Evolutionary conservation across 2,113 vertebrate species (phyloP), one percentile per base, ranked within the genome.

Genomic region (Thalassoma bifasciatum): DNA sequence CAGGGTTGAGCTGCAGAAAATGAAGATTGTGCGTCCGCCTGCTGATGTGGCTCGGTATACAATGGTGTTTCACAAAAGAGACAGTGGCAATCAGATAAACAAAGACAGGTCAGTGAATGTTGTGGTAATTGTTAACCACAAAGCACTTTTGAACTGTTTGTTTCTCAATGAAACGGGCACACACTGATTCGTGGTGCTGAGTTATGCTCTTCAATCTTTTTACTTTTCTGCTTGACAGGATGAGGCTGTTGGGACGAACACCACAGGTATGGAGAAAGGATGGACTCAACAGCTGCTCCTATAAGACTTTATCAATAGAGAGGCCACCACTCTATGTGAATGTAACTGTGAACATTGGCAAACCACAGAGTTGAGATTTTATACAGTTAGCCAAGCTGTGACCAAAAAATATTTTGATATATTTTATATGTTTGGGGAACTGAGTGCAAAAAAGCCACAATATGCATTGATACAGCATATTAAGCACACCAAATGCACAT

Each of bases 21-120:
- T 99, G 98, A 94, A 85, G 77, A 95, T 99, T 37, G 57, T 94
- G 13, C 93, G 97, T 2, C 98, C 98, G 0, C 70, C 94, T 0
- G 87, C 94, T 4, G 86, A 93, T 0, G 58, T 99, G 7, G 98
- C 93, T 49, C 96, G 95, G 73, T 99, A 99, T 37, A 99, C 97
- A 0, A 99, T 99, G 98, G 95, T 98, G 81, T 98, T 98, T 76
- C 98, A 99, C 74, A 95, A 95, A 11, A 91, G 97, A 56, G 98
- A 99, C 91, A 88, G 53, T 0, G 98, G 98, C 47, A 99, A 99
- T 1, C 94, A 97, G 81, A 92, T 95, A 56, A 99, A 99, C 30
- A 53, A 57, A 71, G 90, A 94, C 73, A 94, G 98, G 98, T 98
- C 13, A 91, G 95, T 90, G n/a, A 30, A 37, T 63, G 8, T 13